Evolutionary conservation across 2,113 vertebrate species (phyloP).

Genomic region (Thoracochromis brauschi): DNA sequence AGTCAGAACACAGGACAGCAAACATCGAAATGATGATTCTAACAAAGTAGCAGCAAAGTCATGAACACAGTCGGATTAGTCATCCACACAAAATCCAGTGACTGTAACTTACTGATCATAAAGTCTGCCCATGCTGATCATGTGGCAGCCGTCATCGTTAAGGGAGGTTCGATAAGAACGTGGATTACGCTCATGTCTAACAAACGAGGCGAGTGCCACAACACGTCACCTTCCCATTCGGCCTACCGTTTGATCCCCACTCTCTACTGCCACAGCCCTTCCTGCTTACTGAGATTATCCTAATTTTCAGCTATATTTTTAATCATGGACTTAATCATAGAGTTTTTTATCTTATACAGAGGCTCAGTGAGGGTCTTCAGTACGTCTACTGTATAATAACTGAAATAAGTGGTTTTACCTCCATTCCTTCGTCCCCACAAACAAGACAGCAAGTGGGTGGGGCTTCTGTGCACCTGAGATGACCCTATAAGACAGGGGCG

Average conservation of each 20-base stretch:
- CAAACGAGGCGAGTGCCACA: not conserved
- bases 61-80: not conserved
- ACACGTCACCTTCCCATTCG: not conserved
- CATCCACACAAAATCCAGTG: not conserved
- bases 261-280: not conserved
- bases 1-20: not conserved
- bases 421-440: rapidly evolving
- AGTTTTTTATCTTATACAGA: not conserved
- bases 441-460: not conserved
- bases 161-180: rapidly evolving
- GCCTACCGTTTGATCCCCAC: not conserved
- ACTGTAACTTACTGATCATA: not conserved
- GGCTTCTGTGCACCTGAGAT: not conserved
- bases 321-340: not conserved
- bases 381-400: not conserved
- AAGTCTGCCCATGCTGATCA: not conserved
- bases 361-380: not conserved
- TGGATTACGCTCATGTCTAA: not conserved
- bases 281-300: not conserved
- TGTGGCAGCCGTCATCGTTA: not conserved
- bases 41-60: not conserved
- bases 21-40: not conserved
- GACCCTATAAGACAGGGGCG: not conserved
- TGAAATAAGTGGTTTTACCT: not conserved
- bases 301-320: not conserved